Evolutionary conservation across 2,888 invertebrate species (phyloP), one percentile per base, ranked within the genome.

Genomic region (Acanthacorydalis orientalis): DNA sequence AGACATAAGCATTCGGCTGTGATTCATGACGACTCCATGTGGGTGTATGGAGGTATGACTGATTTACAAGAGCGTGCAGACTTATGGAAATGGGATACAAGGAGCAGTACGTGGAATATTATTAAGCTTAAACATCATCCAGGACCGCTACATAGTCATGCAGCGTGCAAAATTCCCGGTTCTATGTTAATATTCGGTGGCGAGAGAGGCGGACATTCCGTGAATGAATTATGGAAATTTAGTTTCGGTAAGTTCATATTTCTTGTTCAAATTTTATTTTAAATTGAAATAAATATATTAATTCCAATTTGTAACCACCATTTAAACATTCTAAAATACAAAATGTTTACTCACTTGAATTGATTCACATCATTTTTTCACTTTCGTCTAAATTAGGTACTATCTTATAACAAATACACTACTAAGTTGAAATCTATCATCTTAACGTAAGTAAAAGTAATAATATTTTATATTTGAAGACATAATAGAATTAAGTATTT

Each of bases 41-140:
- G 86, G 79, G 75, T 91, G 59, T 89, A 84, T 65, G 91, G 86
- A 14, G 91, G 91, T 0, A 86, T 85, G 82, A 82, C 82, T 52
- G 87, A 89, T 68, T 74, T 91, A 49, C 78, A 81, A 53, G 83
- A 79, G 56, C 73, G 80, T 57, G 69, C 70, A 49, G 88, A 88
- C 64, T 77, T 87, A 51, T 88, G 87, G 87, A 72, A 74, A 59
- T 87, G 82, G 73, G 82, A 83, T 63, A 80, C 81, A 51, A 67
- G 80, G 56, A 70, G 74, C 1, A 77, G 79, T 52, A 73, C 70
- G 47, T 86, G 85, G 85, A 70, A 66, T 46, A 61, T 64, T 51
- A 67, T 83, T 48, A 79, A 78, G 53, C 68, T 69, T 35, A 75
- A 77, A 60, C 67, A 73, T 50, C 73, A 73, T 43, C 87, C 87